A percentile compares a stretch with the other conserved stretches of the same genome.
These are phyloP conservation scores for Nibea albiflora DNA, from an alignment of 2,113 vertebrate species.

Conservation along the genomic window DNA sequence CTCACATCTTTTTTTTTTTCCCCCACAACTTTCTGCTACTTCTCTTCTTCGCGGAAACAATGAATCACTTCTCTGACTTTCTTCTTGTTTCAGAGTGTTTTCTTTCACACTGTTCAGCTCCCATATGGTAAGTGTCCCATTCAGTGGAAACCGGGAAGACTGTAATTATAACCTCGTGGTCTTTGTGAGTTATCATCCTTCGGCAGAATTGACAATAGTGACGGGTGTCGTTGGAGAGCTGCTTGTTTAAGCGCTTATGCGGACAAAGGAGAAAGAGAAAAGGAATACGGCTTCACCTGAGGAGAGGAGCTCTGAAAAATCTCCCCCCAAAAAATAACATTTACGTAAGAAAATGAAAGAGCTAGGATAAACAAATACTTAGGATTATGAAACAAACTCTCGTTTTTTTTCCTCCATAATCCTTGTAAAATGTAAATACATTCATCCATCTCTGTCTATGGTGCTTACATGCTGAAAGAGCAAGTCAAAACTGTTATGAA, in stretches of 20 bases:
- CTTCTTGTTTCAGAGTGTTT: constrained; percentile 38
- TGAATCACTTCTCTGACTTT: constrained; percentile 48
- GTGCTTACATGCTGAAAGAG: constrained; percentile 31
- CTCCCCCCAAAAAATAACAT: neutral
- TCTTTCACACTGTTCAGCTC: constrained; percentile 23
- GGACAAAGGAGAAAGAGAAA: neutral
- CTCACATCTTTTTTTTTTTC: constrained; percentile 16
- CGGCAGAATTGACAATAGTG: constrained; percentile 39
- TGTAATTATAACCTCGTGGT: constrained; percentile 60
- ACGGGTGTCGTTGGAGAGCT: constrained; percentile 18
- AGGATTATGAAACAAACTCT: constrained; percentile 17
- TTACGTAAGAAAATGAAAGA: constrained; percentile 39
- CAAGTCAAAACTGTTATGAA: constrained; percentile 50
- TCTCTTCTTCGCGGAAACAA: constrained; percentile 34
- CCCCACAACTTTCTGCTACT: constrained; percentile 20
- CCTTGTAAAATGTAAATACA: constrained; percentile 41
- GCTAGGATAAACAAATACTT: constrained; percentile 35
- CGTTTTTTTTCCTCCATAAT: constrained; percentile 17
- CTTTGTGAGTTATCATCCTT: constrained; percentile 36
- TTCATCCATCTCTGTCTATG: constrained; percentile 43
- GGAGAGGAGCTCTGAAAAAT: constrained; percentile 30
- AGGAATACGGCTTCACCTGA: constrained; percentile 18
- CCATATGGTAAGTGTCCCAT: constrained; percentile 44
- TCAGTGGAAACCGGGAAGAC: constrained; percentile 36
- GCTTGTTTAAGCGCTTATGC: constrained; percentile 38